Evolutionary conservation across 1,140 invertebrate species (phyloP), one percentile per base, ranked within the genome.

Genomic region (Zaprionus kolodkinae): DNA sequence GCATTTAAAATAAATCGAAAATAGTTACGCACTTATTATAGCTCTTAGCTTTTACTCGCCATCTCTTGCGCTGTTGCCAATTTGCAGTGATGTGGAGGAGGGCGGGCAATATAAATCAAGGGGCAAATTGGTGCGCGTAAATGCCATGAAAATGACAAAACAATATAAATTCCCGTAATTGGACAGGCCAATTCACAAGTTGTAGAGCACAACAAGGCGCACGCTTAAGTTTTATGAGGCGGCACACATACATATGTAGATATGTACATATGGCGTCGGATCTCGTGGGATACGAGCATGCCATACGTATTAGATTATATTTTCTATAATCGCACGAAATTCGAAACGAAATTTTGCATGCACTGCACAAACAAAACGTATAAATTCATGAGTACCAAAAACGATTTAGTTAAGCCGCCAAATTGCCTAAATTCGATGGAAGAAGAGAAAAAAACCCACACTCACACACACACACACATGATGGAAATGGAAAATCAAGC

Each of bases 361-460:
- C 84, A 61, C 68, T 88, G 84, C 84, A 88, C 84, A 88, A 88
- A 88, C 84, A 84, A 88, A 88, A 88, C 84, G 78, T 76, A 88
- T 88, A 88, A 88, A 88, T 88, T 88, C 84, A 88, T 89, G 84
- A 88, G 80, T 59, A 73, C 55, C 80, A 56, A 71, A 84, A 81
- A 60, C 84, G 85, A 88, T 88, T 89, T 84, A 88, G 85, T 76
- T 88, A 88, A 88, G 84, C 84, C 85, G 77, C 84, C 67, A 88
- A 88, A 88, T 88, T 88, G 84, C 84, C 84, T 81, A 84, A 84
- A 88, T 80, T 80, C 84, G 84, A 81, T 83, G 79, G 67, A 40
- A 35, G 56, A 56, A 62, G 54, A 36, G n/a, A 38, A 60, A 67
- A 43, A 56, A 27, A 61, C 48, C 72, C 33, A 75, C 54, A 61